These are phyloP conservation scores for Aphaenogaster floridana DNA, from an alignment of 1,140 invertebrate genomes.

Conservation along the genomic window DNA sequence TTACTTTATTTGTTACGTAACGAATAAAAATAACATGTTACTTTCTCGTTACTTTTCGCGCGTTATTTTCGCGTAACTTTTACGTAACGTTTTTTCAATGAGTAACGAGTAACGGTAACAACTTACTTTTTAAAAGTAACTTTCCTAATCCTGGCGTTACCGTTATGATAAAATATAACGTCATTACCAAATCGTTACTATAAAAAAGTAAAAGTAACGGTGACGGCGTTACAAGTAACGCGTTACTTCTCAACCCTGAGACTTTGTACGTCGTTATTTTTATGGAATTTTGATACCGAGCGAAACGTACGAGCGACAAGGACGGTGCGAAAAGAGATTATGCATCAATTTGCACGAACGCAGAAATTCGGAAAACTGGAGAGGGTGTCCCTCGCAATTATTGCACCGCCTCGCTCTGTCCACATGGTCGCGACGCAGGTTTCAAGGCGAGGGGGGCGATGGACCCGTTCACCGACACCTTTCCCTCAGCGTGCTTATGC, in stretches of 20 bases:
- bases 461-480: constrained; percentile 42
- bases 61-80: no score
- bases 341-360: background rate
- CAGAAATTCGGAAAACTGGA: background rate
- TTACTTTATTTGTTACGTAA: no score
- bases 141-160: no score
- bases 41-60: no score
- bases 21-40: no score
- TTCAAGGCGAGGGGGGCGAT: constrained; percentile 44
- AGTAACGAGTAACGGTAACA: no score
- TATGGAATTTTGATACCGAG: background rate
- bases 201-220: no score
- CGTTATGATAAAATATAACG: no score
- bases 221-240: no score
- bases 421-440: constrained; percentile 40
- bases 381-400: background rate
- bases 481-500: constrained; percentile 58
- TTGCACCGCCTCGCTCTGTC: constrained; percentile 29
- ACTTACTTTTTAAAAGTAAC: no score
- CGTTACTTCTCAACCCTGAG: background rate
- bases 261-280: background rate
- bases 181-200: no score
- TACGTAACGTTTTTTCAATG: no score
- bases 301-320: background rate
- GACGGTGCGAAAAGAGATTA: background rate